Evolutionary conservation across 2,888 invertebrate genomes (phyloP).

Genomic region (Cordilura impudica): DNA sequence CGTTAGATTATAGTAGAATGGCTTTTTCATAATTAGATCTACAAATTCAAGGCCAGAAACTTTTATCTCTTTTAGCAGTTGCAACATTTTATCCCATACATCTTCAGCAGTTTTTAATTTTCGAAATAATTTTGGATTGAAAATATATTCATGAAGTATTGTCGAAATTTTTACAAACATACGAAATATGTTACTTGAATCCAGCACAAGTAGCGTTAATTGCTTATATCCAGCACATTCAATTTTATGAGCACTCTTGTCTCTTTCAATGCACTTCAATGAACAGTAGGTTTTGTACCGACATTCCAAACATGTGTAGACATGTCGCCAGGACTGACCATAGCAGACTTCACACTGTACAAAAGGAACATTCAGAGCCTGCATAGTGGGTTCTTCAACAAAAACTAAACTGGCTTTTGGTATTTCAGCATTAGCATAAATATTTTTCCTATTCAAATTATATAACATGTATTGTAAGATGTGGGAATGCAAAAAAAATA

Average conservation of each 20-base stretch:
- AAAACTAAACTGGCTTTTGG: slow-evolving; percentile 48
- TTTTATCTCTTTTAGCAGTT: slow-evolving; percentile 15
- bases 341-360: slow-evolving; percentile 61
- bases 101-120: slow-evolving; percentile 50
- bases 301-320: slow-evolving; percentile 63
- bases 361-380: slow-evolving; percentile 54
- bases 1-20: slow-evolving; percentile 45
- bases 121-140: slow-evolving; percentile 50
- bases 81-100: slow-evolving; percentile 48
- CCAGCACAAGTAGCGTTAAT: slow-evolving; percentile 56
- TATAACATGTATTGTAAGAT: no score
- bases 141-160: slow-evolving; percentile 45
- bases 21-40: slow-evolving; percentile 40
- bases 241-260: slow-evolving; percentile 42
- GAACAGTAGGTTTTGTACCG: slow-evolving; percentile 64
- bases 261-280: slow-evolving; percentile 56
- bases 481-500: no score
- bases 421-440: slow-evolving; percentile 48
- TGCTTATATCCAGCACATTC: slow-evolving; percentile 62
- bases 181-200: slow-evolving; percentile 58
- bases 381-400: slow-evolving; percentile 49
- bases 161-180: slow-evolving; percentile 53
- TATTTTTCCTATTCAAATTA: slow-evolving; percentile 17
- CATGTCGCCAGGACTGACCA: slow-evolving; percentile 24
- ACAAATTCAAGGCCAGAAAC: slow-evolving; percentile 10